Evolutionary conservation across 2,797 vertebrate species (phyloP).

Genomic region (Clarias laeviceps): DNA sequence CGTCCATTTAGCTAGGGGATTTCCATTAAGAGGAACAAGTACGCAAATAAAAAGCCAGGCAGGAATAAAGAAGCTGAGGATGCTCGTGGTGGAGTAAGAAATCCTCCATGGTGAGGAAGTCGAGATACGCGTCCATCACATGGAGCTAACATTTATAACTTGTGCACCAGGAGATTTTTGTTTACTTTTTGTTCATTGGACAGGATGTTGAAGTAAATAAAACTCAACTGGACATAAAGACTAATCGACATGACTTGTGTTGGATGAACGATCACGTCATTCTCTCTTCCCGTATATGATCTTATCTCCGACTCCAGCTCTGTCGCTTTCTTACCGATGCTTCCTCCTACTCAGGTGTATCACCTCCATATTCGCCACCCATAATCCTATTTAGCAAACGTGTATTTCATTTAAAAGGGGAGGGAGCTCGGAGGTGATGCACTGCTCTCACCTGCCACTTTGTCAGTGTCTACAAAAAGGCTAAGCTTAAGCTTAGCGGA

Average conservation of each 20-base stretch:
- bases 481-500: slow-evolving; percentile 71
- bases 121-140: slow-evolving; percentile 54
- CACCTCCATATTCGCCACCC: slow-evolving; percentile 59
- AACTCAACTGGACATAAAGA: slow-evolving; percentile 57
- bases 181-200: slow-evolving; percentile 52
- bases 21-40: slow-evolving; percentile 65
- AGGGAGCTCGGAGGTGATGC: slow-evolving; percentile 64
- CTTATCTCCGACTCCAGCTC: neutral
- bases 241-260: slow-evolving; percentile 50
- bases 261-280: slow-evolving; percentile 37
- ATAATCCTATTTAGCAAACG: slow-evolving; percentile 73
- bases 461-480: slow-evolving; percentile 74
- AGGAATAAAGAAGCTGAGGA: slow-evolving; percentile 20
- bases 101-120: slow-evolving; percentile 47
- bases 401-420: slow-evolving; percentile 72
- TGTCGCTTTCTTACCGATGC: slow-evolving; percentile 26
- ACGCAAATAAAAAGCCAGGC: slow-evolving; percentile 54
- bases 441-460: slow-evolving; percentile 68
- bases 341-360: slow-evolving; percentile 32
- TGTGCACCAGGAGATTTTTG: slow-evolving; percentile 16
- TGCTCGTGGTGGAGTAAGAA: slow-evolving; percentile 15
- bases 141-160: slow-evolving; percentile 20
- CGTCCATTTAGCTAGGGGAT: slow-evolving; percentile 68
- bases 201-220: slow-evolving; percentile 65
- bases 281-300: slow-evolving; percentile 13